Base-by-base conservation (phyloP, 2,113 vertebrate genomes). In the Podarcis muralis region DNA sequence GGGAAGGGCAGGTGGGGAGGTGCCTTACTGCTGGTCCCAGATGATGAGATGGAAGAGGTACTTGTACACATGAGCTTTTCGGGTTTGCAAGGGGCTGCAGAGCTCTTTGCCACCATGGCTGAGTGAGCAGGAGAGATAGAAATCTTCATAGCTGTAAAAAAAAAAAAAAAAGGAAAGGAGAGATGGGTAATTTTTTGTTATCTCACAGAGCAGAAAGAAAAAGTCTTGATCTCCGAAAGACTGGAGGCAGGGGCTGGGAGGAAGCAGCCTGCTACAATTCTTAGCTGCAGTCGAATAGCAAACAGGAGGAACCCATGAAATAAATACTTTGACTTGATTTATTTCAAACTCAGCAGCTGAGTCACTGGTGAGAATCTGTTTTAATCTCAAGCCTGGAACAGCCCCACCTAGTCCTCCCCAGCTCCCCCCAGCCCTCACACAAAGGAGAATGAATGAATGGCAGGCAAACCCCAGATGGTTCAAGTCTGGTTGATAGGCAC, bases 41-140 rank as follows among this genome's bases (percentile, higher is more conserved):
- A 99, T 97, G 96, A 99, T 98, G 95, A 99, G 98, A 95, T 99
- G 98, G 94, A 99, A 99, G 92, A 99, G 98, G 96, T 98, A 98
- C 93, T 99, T 99, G 98, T 97, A 97, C 93, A 99, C 98, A 0
- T 97, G 94, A 93, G 98, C 98, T 87, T 97, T 98, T 92, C 97
- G 97, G 91, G 98, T 99, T 95, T 98, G 98, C 92, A 98, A 98
- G 1, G 98, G 98, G 20, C 97, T 98, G 81, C 98, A 99, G 20
- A 99, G 97, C 94, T 99, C 98, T 90, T 94, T 98, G 84, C 97
- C 98, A 0, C 98, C 99, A 0, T 99, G 98, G 92, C 97, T 99
- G 96, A 99, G 97, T 1, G 98, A 98, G 95, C 98, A 99, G 89
- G 98, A 99, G 95, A 99, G 97, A 97, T 98, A 99, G 97, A 99